These are phyloP conservation scores for Poicephalus meyeri DNA, from an alignment of 2,113 vertebrate species.

Conservation along the genomic window DNA sequence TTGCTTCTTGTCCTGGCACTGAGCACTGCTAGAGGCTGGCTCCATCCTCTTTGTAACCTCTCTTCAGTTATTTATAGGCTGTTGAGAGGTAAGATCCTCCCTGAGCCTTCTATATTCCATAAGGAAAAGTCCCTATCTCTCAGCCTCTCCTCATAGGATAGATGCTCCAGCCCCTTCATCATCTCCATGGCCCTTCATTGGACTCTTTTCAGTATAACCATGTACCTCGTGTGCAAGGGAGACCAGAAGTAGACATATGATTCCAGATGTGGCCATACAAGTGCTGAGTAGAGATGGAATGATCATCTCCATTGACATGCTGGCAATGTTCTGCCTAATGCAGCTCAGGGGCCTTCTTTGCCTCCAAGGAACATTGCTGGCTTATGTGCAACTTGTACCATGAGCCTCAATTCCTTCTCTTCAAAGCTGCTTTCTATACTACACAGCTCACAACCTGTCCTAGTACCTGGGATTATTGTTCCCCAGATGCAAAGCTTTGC, in stretches of 20 bases:
- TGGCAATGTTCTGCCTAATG: background rate
- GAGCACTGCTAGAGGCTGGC: background rate
- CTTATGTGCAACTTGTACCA: background rate
- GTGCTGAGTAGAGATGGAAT: background rate
- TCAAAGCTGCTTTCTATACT: background rate
- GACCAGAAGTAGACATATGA: background rate
- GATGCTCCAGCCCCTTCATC: background rate
- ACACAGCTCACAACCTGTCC: background rate
- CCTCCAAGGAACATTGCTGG: background rate
- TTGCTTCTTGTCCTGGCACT: background rate
- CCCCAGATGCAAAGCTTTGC: background rate
- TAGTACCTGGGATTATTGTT: background rate
- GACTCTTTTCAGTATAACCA: background rate
- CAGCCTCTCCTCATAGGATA: background rate
- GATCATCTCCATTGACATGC: background rate
- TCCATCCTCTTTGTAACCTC: background rate
- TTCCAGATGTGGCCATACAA: background rate
- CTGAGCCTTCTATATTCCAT: background rate
- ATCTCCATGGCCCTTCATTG: accelerated
- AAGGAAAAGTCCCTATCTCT: background rate
- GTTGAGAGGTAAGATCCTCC: background rate
- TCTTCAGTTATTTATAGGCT: background rate
- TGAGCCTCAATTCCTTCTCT: background rate
- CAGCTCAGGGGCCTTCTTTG: background rate
- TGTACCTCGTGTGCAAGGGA: background rate